These are phyloP conservation scores for Cyanistes caeruleus DNA, from an alignment of 2,113 vertebrate genomes.

Conservation along the genomic window DNA sequence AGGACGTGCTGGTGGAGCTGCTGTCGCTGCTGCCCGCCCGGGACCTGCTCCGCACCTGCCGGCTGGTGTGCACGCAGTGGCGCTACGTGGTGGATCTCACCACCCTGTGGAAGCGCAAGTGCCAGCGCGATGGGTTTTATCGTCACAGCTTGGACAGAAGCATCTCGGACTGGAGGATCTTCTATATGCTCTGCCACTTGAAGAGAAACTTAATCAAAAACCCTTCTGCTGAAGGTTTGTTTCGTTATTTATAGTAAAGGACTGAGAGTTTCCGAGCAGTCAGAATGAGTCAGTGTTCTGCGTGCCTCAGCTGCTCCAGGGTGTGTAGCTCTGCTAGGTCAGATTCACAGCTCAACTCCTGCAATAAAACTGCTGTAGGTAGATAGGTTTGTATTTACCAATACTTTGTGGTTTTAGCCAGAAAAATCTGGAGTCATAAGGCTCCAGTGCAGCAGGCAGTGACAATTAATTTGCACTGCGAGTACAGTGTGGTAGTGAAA, in stretches of 20 bases:
- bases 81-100: conserved; percentile 71
- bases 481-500: background rate
- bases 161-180: conserved; percentile 72
- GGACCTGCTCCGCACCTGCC: conserved; percentile 69
- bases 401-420: background rate
- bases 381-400: accelerated
- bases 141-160: background rate
- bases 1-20: conserved; percentile 75
- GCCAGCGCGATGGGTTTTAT: conserved; percentile 67
- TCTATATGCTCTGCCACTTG: conserved; percentile 68
- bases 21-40: conserved; percentile 69
- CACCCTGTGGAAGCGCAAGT: conserved; percentile 79
- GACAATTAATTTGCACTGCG: background rate
- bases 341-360: background rate
- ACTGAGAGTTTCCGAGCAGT: background rate
- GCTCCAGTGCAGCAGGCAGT: background rate
- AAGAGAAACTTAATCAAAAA: conserved; percentile 78
- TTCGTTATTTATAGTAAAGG: background rate
- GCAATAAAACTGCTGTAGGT: accelerated
- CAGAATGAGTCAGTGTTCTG: background rate
- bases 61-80: conserved; percentile 76
- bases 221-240: conserved; percentile 75
- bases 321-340: background rate
- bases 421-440: background rate
- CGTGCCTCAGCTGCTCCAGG: accelerated